Evolutionary conservation across 2,888 invertebrate species (phyloP).

Genomic region (Andrena fulva): DNA sequence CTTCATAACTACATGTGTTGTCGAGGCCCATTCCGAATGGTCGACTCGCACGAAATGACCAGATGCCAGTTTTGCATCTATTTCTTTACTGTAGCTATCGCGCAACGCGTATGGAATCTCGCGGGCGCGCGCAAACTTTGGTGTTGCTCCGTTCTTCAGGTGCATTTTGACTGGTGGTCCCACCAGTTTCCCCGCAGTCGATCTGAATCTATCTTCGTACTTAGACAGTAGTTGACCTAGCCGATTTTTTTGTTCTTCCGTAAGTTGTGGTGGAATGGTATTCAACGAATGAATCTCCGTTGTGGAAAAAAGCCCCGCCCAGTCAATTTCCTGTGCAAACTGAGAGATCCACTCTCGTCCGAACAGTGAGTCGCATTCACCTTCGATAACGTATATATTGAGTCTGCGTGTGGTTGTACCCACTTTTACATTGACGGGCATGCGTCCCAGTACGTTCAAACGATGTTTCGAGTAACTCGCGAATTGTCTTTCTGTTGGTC

Average conservation of each 20-base stretch:
- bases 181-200: not conserved
- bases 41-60: not conserved
- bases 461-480: not conserved
- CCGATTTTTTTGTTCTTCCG: not conserved
- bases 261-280: not conserved
- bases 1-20: not conserved
- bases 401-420: not conserved
- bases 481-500: not conserved
- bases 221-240: not conserved
- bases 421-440: slow-evolving; percentile 1
- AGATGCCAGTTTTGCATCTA: not conserved
- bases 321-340: not conserved
- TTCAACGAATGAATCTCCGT: not conserved
- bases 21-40: not conserved
- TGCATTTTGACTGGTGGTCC: not conserved
- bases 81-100: not conserved
- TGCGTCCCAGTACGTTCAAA: not conserved
- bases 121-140: not conserved
- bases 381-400: not conserved
- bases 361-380: not conserved
- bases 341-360: not conserved
- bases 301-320: not conserved
- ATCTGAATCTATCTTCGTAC: not conserved
- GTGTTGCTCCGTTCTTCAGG: not conserved
- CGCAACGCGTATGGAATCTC: slow-evolving; percentile 1